Evolutionary conservation across 2,113 vertebrate species (phyloP).

Genomic region (Phyllostomus hastatus): DNA sequence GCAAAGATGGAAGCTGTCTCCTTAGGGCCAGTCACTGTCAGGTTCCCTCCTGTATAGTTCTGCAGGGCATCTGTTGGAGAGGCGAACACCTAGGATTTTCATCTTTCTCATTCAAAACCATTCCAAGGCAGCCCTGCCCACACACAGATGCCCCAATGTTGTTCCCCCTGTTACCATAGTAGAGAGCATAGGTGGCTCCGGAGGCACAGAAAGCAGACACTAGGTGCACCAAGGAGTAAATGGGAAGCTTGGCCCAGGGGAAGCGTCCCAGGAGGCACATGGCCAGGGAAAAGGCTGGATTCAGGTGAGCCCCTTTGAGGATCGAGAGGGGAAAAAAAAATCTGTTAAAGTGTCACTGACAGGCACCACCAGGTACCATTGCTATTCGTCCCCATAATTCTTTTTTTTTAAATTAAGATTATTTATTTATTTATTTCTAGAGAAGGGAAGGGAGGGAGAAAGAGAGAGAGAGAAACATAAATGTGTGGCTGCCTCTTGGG

Average conservation of each 20-base stretch:
- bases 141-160: not conserved
- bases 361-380: not conserved
- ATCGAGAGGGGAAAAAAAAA: not conserved
- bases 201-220: slow-evolving; percentile 85
- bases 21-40: slow-evolving; percentile 87
- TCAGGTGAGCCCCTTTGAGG: slow-evolving; percentile 89
- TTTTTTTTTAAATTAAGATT: not conserved
- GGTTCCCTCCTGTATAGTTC: slow-evolving; percentile 83
- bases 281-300: slow-evolving; percentile 87
- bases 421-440: too few relatives aligned
- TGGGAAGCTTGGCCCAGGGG: slow-evolving; percentile 84
- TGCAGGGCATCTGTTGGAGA: slow-evolving; percentile 87
- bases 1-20: slow-evolving; percentile 94
- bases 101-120: not conserved
- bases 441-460: too few relatives aligned
- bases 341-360: not conserved
- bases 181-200: slow-evolving; percentile 82
- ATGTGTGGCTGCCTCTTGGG: too few relatives aligned
- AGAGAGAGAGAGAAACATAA: too few relatives aligned
- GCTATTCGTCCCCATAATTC: not conserved
- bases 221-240: slow-evolving; percentile 82
- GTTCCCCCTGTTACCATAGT: slow-evolving; percentile 81
- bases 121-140: slow-evolving; percentile 69
- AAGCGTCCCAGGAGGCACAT: slow-evolving; percentile 83
- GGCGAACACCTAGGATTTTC: not conserved